Conservation (phyloP, 2,888 invertebrate species). For the Automeris io region DNA sequence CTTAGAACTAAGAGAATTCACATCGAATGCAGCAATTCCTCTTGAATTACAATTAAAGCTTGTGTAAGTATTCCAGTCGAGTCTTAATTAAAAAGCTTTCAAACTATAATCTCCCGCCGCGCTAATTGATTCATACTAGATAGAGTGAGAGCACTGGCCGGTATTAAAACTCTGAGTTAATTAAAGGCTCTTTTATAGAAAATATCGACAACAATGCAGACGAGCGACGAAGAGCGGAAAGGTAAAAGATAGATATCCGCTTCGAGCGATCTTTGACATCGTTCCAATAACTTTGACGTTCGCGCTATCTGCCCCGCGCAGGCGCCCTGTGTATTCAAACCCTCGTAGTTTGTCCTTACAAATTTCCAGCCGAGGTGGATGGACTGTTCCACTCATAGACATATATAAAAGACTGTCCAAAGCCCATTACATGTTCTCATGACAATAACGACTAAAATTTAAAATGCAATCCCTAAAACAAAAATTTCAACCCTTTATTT, state of each 20-base stretch:
- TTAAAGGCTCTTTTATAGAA: constrained; percentile 20
- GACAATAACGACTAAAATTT: too few relatives aligned
- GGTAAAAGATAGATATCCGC: constrained; percentile 51
- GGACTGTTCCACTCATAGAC: too few relatives aligned
- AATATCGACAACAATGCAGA: constrained; percentile 17
- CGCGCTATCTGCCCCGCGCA: constrained; percentile 39
- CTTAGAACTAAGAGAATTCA: background rate
- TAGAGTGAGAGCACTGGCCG: constrained; percentile 17
- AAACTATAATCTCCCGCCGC: constrained; percentile 26
- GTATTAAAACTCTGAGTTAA: constrained; percentile 25
- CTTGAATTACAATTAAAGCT: constrained; percentile 22
- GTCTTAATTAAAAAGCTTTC: constrained; percentile 35
- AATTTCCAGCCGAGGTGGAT: constrained; percentile 63
- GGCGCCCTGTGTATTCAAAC: constrained; percentile 18
- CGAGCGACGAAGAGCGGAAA: constrained; percentile 33
- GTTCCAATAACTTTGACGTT: constrained; percentile 68
- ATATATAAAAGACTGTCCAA: too few relatives aligned
- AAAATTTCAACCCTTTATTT: too few relatives aligned
- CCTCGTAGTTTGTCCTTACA: constrained; percentile 32
- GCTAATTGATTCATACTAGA: constrained; percentile 27
- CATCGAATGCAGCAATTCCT: constrained; percentile 19
- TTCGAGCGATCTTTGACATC: constrained; percentile 63
- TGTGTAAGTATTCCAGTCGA: constrained; percentile 23
- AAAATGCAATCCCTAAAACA: too few relatives aligned
- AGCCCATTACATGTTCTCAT: too few relatives aligned